Evolutionary conservation across 2,113 vertebrate species (phyloP).

Genomic region (Corvus cornix): DNA sequence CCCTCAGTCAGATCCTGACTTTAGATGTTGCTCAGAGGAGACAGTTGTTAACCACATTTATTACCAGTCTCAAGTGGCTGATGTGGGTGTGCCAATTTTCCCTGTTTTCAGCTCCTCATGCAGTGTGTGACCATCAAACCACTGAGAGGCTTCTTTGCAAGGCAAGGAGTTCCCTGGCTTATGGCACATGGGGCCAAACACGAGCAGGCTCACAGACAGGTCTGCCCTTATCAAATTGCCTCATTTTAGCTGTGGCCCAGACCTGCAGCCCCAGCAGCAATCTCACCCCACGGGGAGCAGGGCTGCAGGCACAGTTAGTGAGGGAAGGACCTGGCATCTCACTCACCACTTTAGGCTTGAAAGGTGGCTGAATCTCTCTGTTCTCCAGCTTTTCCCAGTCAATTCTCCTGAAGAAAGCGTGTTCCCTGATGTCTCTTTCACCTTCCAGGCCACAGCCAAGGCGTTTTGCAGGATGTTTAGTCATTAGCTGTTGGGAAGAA

Average conservation of each 20-base stretch:
- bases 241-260: not conserved
- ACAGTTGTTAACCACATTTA: not conserved
- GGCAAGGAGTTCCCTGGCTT: not conserved
- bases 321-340: not conserved
- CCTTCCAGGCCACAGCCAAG: constrained; percentile 92
- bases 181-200: not conserved
- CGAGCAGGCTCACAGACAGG: not conserved
- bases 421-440: constrained; percentile 91
- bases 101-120: not conserved
- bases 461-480: constrained; percentile 94
- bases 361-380: constrained; percentile 94
- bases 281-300: not conserved
- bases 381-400: constrained; percentile 95
- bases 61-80: not conserved
- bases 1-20: not conserved
- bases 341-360: constrained; percentile 99
- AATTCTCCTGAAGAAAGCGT: constrained; percentile 96
- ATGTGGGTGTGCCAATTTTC: not conserved
- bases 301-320: not conserved
- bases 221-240: not conserved
- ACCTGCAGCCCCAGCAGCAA: not conserved
- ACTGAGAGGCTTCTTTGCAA: rapidly evolving
- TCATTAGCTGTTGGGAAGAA: constrained; percentile 84
- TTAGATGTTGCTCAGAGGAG: not conserved
- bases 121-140: rapidly evolving